These are phyloP conservation scores for Subanguina moxae DNA, from an alignment of 1,140 invertebrate genomes.

Conservation along the genomic window DNA sequence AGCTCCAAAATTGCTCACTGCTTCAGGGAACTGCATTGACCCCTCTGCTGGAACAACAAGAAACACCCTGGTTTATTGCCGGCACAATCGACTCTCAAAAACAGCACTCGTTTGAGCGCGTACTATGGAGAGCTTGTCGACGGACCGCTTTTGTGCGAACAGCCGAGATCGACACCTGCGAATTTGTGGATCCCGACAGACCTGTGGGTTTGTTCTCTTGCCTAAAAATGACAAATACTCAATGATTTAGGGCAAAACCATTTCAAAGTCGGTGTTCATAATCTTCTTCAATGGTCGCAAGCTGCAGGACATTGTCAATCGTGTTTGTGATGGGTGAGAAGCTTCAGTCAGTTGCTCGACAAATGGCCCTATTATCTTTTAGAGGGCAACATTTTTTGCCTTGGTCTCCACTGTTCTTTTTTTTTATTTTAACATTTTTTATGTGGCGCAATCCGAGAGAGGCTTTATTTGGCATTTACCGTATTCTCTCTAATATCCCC, in stretches of 20 bases:
- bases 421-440: no score
- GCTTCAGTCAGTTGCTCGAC: no score
- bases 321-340: conserved; percentile 84
- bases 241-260: conserved; percentile 73
- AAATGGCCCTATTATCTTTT: no score
- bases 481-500: no score
- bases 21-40: conserved; percentile 37
- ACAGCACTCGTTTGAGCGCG: conserved; percentile 89
- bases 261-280: conserved; percentile 91
- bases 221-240: conserved; percentile 10
- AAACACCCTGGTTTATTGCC: conserved; percentile 60
- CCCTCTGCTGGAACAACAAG: conserved; percentile 39
- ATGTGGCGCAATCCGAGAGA: no score
- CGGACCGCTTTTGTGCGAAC: conserved; percentile 81
- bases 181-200: conserved; percentile 84
- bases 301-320: conserved; percentile 87
- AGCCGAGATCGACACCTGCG: conserved; percentile 66
- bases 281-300: conserved; percentile 99
- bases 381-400: no score
- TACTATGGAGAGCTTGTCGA: conserved; percentile 94
- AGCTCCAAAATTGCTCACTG: not conserved
- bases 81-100: conserved; percentile 72
- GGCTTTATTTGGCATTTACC: no score
- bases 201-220: conserved; percentile 68
- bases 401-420: no score